Evolutionary conservation across 2,888 invertebrate species (phyloP), one percentile per base, ranked within the genome.

Genomic region (Crocallis elinguaria): DNA sequence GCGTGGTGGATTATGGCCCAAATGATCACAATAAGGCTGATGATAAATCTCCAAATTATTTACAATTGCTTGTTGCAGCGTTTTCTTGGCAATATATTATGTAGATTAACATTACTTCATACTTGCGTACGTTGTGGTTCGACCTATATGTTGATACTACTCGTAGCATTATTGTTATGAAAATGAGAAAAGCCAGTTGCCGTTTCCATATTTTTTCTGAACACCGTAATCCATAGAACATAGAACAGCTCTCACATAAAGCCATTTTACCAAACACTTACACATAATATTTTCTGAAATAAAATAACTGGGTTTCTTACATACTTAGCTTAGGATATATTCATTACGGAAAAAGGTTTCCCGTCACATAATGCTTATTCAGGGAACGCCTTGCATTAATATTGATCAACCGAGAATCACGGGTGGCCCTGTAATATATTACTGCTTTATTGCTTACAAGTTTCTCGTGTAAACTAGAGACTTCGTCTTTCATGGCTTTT

Each of bases 331-430:
- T 60, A 67, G 68, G 68, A 70, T 75, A 75, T 74, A 77, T 76
- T 82, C 80, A 82, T 82, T 81, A 78, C 60, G 60, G 50, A 75
- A 69, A 82, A 80, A 82, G 80, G 77, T 77, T 79, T 45, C 66
- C 43, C 55, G 63, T 63, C 59, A 69, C 67, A 62, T 70, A 66
- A 66, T 67, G 60, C 69, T 71, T 74, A 77, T 75, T 69, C 64
- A 60, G 54, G 42, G 65, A 66, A 66, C 58, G 60, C 56, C 65
- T 63, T 72, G 70, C 72, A 74, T 76, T 74, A 73, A 77, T 75
- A 75, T 75, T 75, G 74, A 76, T 75, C 71, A 74, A 65, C 58
- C 60, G 55, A 46, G 60, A 71, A 73, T 72, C 73, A 71, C 62
- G 63, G 36, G 54, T 60, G 66, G 51, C 67, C 68, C 74, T 69